Evolutionary conservation across 1,140 invertebrate genomes (phyloP).

Genomic region (Sinella curviseta): DNA sequence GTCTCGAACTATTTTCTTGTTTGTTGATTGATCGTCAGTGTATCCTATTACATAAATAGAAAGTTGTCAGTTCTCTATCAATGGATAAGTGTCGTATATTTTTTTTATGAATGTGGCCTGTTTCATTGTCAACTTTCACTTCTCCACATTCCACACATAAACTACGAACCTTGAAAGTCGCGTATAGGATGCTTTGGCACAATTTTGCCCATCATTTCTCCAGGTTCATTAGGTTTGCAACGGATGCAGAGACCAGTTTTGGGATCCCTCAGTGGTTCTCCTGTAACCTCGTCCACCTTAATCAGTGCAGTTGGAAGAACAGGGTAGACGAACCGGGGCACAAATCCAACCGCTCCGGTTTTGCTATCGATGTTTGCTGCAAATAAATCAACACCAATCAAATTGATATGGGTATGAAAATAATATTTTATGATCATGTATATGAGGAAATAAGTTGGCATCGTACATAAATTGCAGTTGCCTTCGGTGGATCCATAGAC

Average conservation of each 20-base stretch:
- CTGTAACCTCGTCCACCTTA: slow-evolving; percentile 62
- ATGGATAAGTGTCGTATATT: too few relatives aligned
- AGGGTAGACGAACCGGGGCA: slow-evolving; percentile 62
- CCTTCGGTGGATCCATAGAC: slow-evolving; percentile 62
- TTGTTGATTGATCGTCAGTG: slow-evolving; percentile 62
- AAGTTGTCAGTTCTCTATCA: slow-evolving; percentile 55
- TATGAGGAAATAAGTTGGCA: neutral
- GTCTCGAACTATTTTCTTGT: slow-evolving; percentile 64
- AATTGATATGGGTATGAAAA: slow-evolving; percentile 26
- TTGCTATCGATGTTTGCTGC: slow-evolving; percentile 69
- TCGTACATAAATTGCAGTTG: slow-evolving; percentile 58
- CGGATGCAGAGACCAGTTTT: slow-evolving; percentile 66
- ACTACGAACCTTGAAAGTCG: slow-evolving; percentile 65
- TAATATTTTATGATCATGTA: slow-evolving; percentile 2
- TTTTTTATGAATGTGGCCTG: too few relatives aligned
- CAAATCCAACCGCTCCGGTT: slow-evolving; percentile 73
- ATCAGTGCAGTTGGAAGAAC: slow-evolving; percentile 63
- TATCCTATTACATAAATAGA: too few relatives aligned
- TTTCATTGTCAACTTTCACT: too few relatives aligned
- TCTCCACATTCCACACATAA: too few relatives aligned
- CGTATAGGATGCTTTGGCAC: slow-evolving; percentile 58
- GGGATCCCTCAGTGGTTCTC: slow-evolving; percentile 61
- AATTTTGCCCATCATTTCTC: slow-evolving; percentile 76
- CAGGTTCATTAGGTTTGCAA: slow-evolving; percentile 70
- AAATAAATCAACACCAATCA: slow-evolving; percentile 36